Evolutionary conservation across 2,888 invertebrate genomes (phyloP), one percentile per base, ranked within the genome.

Genomic region (Agrenia bidenticulata): DNA sequence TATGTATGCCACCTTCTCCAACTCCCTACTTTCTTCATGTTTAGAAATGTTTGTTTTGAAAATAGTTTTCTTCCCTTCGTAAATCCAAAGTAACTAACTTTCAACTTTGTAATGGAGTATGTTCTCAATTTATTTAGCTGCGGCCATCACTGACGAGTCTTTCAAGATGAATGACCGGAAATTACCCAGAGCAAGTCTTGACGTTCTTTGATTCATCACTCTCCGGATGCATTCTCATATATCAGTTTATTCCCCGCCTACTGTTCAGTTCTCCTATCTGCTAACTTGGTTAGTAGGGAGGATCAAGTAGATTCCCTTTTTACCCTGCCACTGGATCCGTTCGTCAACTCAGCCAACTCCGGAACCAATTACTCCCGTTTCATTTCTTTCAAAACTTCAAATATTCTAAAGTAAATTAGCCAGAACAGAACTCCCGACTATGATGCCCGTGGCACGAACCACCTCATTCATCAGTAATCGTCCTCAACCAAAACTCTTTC

Each of bases 201-300:
- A 67, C 66, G 59, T 54, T 32, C 63, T 63, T 63, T 69, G 64
- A 72, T 69, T 72, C 69, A 72, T 72, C 64, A 69, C 67, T 66
- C 45, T 56, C 72, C 69, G 67, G 63, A 68, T 69, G 69, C 21
- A 57, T 37, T 57, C 17, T 4, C 24, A 23, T 51, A 51, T 51
- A 23, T 67, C 56, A 56, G 32, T 42, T 56, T 56, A 45, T 65
- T 39, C 26, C 50, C 61, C 49, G 60, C 49, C 54, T 59, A 7
- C 32, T 32, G 11, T 32, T 32, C 32, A 17, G n/a, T 17, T 45
- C 45, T 45, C 9, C 45, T 45, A 5, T 19, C 15, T 5, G 19
- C 45, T 45, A 45, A 15, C 45, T 45, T 5, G 45, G 45, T 45
- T 45, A 45, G n/a, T 45, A 45, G 24, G 55, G 15, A 55, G 2